Percentiles rank a stretch among this genome's conserved stretches.
Conservation (phyloP, 2,888 invertebrate genomes). For the Parnassius orleans region DNA sequence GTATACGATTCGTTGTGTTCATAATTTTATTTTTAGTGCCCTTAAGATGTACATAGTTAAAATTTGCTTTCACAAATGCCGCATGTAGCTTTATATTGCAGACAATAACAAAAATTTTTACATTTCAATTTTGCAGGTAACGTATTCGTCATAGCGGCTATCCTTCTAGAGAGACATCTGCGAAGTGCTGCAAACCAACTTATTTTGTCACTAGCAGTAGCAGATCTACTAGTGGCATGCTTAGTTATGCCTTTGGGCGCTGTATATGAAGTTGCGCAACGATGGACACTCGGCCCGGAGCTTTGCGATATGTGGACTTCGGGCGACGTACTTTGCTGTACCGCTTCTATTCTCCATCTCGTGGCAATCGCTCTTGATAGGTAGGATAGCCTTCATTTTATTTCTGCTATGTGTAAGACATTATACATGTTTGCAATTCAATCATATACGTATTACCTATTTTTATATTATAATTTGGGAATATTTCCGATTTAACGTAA, state of each 20-base stretch:
- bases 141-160: conserved; percentile 96
- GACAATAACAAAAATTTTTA: no score
- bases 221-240: conserved; percentile 94
- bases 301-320: conserved; percentile 97
- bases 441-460: no score
- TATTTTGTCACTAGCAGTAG: conserved; percentile 94
- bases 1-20: no score
- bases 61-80: no score
- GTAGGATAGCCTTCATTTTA: conserved; percentile 53
- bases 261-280: conserved; percentile 88
- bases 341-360: conserved; percentile 89
- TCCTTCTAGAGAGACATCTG: conserved; percentile 91
- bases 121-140: conserved; percentile 84
- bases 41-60: no score
- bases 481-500: no score
- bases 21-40: no score
- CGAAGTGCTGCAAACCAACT: conserved; percentile 95
- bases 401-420: no score
- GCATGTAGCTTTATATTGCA: no score
- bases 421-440: no score
- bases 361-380: conserved; percentile 91
- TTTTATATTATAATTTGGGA: no score
- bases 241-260: conserved; percentile 89
- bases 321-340: conserved; percentile 95
- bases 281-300: conserved; percentile 92